phyloP scores from a whole-genome alignment of 2,113 vertebrate genomes.

The Zapus hudsonius region DNA sequence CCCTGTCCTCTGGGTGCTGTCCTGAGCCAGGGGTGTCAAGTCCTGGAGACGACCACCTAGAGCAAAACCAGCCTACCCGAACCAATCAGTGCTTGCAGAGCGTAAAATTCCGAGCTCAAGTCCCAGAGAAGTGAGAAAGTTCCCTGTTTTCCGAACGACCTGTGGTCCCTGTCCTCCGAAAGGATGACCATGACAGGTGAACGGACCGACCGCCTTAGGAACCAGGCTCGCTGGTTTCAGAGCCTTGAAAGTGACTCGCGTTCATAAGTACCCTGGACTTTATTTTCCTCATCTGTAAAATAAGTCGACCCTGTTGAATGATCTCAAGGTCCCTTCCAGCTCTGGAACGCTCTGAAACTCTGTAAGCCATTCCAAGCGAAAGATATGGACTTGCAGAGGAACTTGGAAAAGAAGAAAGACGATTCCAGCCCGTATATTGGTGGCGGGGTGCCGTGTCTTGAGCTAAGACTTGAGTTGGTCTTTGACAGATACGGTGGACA shows the following conservation, averaged over 20 bases:
- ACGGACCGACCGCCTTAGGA: neutral
- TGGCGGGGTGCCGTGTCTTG: neutral
- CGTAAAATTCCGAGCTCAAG: no score
- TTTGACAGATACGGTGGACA: neutral
- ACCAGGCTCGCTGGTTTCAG: neutral
- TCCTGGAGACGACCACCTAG: neutral
- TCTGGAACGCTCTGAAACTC: neutral
- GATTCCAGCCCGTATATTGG: neutral
- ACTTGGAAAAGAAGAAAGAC: neutral
- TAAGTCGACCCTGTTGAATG: neutral
- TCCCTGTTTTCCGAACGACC: neutral
- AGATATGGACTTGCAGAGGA: neutral
- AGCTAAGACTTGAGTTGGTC: neutral
- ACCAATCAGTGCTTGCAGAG: no score
- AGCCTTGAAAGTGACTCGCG: neutral
- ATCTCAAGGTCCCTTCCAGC: neutral
- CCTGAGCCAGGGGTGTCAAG: neutral
- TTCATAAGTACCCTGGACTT: neutral
- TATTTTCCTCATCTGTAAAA: conserved; percentile 22
- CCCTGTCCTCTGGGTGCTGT: neutral
- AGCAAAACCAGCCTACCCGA: conserved; percentile 29
- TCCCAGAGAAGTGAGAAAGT: neutral
- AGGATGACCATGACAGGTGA: neutral
- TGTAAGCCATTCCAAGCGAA: conserved; percentile 27
- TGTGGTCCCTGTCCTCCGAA: neutral